Evolutionary conservation across 2,797 vertebrate species (phyloP), one percentile per base, ranked within the genome.

Genomic region (Oceanodroma leucorhoa): DNA sequence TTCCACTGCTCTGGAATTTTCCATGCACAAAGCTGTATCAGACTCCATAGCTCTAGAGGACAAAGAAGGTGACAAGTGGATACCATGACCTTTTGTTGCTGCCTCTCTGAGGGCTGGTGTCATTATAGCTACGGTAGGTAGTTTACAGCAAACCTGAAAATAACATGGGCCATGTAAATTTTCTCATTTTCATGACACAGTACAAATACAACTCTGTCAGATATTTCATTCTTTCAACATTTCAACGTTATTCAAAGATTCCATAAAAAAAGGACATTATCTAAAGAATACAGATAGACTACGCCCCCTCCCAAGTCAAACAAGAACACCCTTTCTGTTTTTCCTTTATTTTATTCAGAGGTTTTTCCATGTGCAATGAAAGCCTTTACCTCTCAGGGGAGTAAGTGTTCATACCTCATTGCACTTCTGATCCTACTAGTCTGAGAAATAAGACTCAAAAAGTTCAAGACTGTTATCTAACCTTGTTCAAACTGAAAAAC

Each of bases 51-150:
- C 96, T 97, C 94, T 97, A 81, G 98, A 96, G 76, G 97, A 96
- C 81, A 98, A 97, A 94, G 98, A 98, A 40, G 98, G 97, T 81
- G 98, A 98, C 96, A 99, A 98, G 97, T 98, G 98, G 98, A 99
- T 97, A 96, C 98, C 98, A 93, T 97, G 97, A 96, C 97, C 97
- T 97, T 99, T 98, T 97, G 98, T 97, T 90, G 98, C 94, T 97
- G 98, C 96, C 97, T 99, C 99, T 96, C 98, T 98, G 94, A 99
- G 97, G 90, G 98, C 98, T 95, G 99, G 99, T 98, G 98, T 98
- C 99, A 99, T 99, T 97, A 97, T 97, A 98, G 96, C 96, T 97
- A 95, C 13, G 82, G 93, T 79, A 97, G 96, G 94, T 90, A 97
- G 97, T 97, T 94, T 96, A 96, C 91, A 94, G 97, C 95, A 97